Evolutionary conservation across 2,888 invertebrate genomes (phyloP), one percentile per base, ranked within the genome.

Genomic region (Ryuthela nishihirai): DNA sequence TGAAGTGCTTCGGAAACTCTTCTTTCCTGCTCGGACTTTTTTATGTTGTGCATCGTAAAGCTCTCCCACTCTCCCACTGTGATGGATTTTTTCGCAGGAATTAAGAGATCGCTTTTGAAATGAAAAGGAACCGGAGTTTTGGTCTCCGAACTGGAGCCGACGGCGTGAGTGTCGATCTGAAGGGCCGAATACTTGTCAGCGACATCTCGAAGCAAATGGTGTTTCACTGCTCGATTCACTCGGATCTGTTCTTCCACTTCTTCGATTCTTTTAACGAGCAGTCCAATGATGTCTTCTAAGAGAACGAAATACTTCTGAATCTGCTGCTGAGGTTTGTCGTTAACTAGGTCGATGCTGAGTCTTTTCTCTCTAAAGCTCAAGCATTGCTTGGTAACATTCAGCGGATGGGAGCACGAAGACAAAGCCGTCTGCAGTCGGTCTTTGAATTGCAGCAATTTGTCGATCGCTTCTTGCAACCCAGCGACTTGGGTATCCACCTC

Each of bases 61-160:
- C 60, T 38, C 15, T 60, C 60, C 60, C 60, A 60, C 21, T 60
- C 60, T 3, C 49, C 60, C 17, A 54, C 9, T 1, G 54, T 60
- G 7, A 58, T n/a, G 0, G 58, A 36, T 2, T 23, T 15, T 15
- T 43, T 58, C 39, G 49, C 58, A 3, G 58, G 47, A 12, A n/a
- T 46, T 40, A 58, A 43, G 2, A 58, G 45, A 17, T 39, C 12
- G 6, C 47, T 52, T 29, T 58, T 49, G 35, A 58, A 58, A 21
- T 53, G 52, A 21, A 58, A 58, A 9, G 32, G 35, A 32, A 39
- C 53, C 1, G 58, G 21, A 0, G 34, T 15, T 4, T 9, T 15
- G 15, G 52, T 53, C 21, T 53, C 53, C 3, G 53, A 47, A 4
- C 53, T 45, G 21, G 47, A 53, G 3, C 47, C 45, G 2, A 49